A percentile compares a stretch with the other conserved stretches of the same genome.
These are phyloP conservation scores for Calonectris borealis DNA, from an alignment of 2,113 vertebrate species.

Conservation along the genomic window DNA sequence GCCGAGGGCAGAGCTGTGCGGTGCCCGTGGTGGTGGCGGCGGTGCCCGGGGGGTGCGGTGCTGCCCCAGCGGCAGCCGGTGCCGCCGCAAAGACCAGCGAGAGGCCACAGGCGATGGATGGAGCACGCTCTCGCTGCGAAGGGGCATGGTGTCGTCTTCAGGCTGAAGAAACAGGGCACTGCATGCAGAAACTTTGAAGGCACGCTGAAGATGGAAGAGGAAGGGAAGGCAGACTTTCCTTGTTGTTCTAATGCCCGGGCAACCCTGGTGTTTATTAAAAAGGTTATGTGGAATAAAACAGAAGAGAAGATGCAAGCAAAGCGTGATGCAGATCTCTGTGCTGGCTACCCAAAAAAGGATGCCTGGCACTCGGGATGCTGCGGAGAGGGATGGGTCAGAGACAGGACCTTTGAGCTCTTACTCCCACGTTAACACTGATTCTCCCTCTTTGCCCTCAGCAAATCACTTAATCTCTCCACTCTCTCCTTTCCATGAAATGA, in stretches of 20 bases:
- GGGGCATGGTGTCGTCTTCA: accelerated
- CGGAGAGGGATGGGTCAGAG: background rate
- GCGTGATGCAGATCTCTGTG: background rate
- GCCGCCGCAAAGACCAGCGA: accelerated
- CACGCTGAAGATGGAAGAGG: accelerated
- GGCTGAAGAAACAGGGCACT: background rate
- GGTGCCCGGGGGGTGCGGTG: background rate
- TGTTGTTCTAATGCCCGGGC: background rate
- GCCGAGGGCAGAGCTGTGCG: background rate
- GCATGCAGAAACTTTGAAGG: background rate
- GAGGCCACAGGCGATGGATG: accelerated
- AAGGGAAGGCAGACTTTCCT: background rate
- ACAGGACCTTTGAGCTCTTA: background rate
- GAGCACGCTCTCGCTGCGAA: accelerated
- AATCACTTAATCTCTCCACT: background rate
- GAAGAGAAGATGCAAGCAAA: background rate
- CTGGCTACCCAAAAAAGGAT: background rate
- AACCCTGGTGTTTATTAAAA: background rate
- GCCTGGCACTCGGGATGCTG: background rate
- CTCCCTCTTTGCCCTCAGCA: background rate
- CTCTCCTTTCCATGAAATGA: background rate
- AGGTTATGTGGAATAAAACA: background rate
- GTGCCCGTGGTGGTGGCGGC: background rate
- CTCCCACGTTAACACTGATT: accelerated
- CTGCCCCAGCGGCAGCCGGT: background rate